Evolutionary conservation across 2,113 vertebrate genomes (phyloP).

Genomic region (Recurvirostra avosetta): DNA sequence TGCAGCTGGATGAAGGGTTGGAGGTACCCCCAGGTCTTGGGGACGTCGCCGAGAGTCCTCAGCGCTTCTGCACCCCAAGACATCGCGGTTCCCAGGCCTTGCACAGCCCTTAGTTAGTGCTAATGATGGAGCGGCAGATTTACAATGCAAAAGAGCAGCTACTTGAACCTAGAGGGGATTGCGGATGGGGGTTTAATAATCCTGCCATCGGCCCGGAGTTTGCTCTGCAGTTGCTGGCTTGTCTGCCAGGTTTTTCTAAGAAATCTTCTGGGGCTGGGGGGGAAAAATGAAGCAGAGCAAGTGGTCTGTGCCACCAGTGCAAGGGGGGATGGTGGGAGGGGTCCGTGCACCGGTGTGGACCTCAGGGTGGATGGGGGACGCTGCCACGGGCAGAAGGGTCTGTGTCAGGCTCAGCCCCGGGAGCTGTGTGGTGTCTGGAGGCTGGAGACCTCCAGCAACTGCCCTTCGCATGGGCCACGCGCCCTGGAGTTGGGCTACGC

Average conservation of each 20-base stretch:
- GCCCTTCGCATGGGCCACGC: not conserved
- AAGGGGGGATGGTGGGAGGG: not conserved
- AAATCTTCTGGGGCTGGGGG: not conserved
- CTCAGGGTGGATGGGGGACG: not conserved
- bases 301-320: not conserved
- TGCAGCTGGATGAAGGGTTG: not conserved
- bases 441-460: not conserved
- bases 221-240: not conserved
- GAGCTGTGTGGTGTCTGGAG: not conserved
- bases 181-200: not conserved
- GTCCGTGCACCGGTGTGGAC: rapidly evolving
- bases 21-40: not conserved
- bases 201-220: not conserved
- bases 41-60: not conserved
- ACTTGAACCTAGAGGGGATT: not conserved
- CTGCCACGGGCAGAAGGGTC: not conserved
- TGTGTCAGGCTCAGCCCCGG: not conserved
- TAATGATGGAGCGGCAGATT: not conserved
- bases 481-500: not conserved
- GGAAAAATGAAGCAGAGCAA: not conserved
- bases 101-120: not conserved
- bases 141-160: not conserved
- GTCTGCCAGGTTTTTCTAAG: not conserved
- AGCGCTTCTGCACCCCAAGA: not conserved
- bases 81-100: not conserved